A percentile compares a stretch with the other conserved stretches of the same genome.
Conservation (phyloP, 2,797 vertebrate species). For the Vultur gryphus region DNA sequence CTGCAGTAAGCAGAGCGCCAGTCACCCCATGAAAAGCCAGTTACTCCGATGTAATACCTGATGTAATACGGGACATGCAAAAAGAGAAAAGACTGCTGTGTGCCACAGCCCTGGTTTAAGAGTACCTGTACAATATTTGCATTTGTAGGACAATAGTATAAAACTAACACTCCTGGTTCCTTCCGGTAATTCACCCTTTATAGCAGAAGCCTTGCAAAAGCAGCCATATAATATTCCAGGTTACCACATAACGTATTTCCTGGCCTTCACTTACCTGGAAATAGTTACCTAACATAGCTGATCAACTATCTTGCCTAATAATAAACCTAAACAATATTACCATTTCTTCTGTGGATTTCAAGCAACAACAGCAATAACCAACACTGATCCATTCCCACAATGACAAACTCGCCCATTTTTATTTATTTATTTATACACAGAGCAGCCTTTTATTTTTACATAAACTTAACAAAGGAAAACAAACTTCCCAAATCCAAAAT, state of each 20-base stretch:
- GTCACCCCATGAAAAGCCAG: too few species aligned
- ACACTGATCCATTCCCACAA: background rate
- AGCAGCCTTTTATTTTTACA: background rate
- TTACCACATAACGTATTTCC: too few species aligned
- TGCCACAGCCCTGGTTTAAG: background rate
- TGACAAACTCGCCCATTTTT: fast-evolving
- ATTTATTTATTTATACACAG: background rate
- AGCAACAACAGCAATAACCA: background rate
- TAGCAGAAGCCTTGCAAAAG: background rate
- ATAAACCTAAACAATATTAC: fast-evolving
- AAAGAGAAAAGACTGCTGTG: too few species aligned
- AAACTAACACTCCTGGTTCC: background rate
- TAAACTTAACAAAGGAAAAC: background rate
- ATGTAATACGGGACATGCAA: too few species aligned
- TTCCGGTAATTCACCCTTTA: background rate
- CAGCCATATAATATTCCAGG: background rate
- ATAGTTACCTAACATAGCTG: background rate
- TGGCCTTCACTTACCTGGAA: too few species aligned
- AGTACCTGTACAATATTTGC: background rate
- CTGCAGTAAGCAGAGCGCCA: background rate
- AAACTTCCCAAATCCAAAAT: background rate
- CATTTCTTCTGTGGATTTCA: background rate
- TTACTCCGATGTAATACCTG: background rate
- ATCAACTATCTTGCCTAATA: fast-evolving
- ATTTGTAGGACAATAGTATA: background rate